Conservation (phyloP, 2,888 invertebrate species). For the Lasioglossum oenotherae region DNA sequence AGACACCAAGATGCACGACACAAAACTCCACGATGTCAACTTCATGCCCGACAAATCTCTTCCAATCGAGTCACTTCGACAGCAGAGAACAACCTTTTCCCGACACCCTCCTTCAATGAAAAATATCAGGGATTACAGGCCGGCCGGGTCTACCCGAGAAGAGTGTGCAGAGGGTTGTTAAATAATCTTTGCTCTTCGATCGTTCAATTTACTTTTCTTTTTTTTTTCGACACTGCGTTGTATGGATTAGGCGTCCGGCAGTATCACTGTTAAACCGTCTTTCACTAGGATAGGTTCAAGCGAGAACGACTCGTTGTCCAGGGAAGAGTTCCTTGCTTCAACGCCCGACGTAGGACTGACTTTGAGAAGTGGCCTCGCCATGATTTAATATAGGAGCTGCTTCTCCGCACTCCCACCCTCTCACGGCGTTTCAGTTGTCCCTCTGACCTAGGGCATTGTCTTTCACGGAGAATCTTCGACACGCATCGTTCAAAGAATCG, state of each 20-base stretch:
- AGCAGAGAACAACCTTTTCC: background rate
- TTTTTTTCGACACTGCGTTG: background rate
- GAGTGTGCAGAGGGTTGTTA: background rate
- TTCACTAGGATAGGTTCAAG: constrained; percentile 2
- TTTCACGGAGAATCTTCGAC: constrained; percentile 58
- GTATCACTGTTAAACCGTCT: background rate
- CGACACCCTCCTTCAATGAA: background rate
- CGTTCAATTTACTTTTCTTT: constrained; percentile 6
- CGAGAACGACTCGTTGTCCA: background rate
- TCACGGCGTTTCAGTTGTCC: constrained; percentile 69
- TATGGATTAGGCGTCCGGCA: background rate
- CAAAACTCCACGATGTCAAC: constrained; percentile 60
- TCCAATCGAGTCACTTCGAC: background rate
- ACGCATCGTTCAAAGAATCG: constrained; percentile 34
- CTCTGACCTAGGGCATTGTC: constrained; percentile 66
- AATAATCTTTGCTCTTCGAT: background rate
- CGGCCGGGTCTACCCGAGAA: background rate
- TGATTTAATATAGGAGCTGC: constrained; percentile 82
- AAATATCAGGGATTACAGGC: constrained; percentile 10
- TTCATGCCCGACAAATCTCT: constrained; percentile 67
- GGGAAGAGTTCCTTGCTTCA: constrained; percentile 50
- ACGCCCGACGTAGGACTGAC: constrained; percentile 75
- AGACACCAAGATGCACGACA: constrained; percentile 58
- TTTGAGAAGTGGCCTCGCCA: constrained; percentile 79
- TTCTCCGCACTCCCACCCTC: constrained; percentile 74